Evolutionary conservation across 2,888 invertebrate species (phyloP).

Genomic region (Xanthorhoe spadicearia): DNA sequence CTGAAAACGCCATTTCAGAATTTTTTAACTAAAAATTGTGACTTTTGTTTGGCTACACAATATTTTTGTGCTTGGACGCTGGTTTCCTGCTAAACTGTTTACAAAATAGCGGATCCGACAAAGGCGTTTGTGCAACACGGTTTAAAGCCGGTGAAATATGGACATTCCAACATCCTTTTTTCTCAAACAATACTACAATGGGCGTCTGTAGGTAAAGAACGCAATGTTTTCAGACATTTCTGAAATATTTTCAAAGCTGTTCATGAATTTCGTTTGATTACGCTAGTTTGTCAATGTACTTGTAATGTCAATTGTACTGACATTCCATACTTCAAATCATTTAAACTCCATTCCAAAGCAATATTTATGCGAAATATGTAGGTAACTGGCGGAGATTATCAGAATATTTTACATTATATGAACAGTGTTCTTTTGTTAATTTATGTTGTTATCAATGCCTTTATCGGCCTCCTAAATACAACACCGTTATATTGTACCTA

Average conservation of each 20-base stretch:
- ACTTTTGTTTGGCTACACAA: background rate
- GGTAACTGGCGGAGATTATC: background rate
- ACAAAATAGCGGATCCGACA: background rate
- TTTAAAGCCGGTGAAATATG: background rate
- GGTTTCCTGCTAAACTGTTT: background rate
- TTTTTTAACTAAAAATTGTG: background rate
- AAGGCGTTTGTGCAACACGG: background rate
- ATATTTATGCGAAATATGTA: background rate
- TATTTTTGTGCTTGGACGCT: background rate
- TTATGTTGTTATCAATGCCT: background rate
- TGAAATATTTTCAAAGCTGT: background rate
- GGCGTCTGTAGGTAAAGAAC: background rate
- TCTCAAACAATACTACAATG: background rate
- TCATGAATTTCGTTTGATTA: background rate
- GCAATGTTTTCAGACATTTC: background rate
- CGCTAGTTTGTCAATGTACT: no score
- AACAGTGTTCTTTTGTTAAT: background rate
- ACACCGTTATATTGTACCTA: constrained; percentile 6
- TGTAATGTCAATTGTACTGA: background rate
- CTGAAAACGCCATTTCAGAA: background rate
- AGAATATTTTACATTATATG: background rate
- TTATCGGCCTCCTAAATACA: constrained; percentile 15
- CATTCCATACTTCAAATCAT: no score
- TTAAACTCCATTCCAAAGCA: background rate
- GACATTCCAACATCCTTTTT: background rate